Percentiles rank a stretch among this genome's conserved stretches.
These are phyloP conservation scores for Vultur gryphus DNA, from an alignment of 2,797 vertebrate species.

Conservation along the genomic window DNA sequence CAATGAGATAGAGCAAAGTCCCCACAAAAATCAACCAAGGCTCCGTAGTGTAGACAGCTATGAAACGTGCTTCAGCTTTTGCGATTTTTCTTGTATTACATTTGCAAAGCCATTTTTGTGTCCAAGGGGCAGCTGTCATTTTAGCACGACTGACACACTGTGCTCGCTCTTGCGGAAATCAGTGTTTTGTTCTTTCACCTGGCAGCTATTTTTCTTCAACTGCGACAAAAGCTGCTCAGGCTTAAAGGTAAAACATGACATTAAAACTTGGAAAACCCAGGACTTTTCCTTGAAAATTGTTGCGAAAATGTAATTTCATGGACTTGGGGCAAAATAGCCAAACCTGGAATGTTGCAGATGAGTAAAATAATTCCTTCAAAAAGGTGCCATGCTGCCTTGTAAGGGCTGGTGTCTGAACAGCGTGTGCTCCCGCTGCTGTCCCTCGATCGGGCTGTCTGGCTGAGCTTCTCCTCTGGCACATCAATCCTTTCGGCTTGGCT, in stretches of 20 bases:
- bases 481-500: background rate
- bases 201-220: background rate
- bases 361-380: background rate
- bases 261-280: background rate
- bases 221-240: background rate
- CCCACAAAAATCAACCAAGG: background rate
- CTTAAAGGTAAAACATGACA: background rate
- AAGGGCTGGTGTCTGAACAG: background rate
- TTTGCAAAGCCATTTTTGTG: background rate
- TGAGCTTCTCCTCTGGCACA: background rate
- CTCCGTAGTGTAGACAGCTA: background rate
- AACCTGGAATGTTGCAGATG: background rate
- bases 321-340: background rate
- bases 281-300: background rate
- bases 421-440: background rate
- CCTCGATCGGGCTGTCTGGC: rapidly evolving
- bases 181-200: background rate
- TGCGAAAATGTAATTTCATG: background rate
- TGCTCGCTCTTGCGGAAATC: background rate
- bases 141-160: background rate
- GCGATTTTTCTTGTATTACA: rapidly evolving
- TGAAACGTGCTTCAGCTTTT: background rate
- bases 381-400: background rate
- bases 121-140: background rate
- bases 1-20: background rate